Percentiles rank a stretch among this genome's conserved stretches.
phyloP scores from a whole-genome alignment of 2,113 vertebrate genomes.

The Gallinago jamesoni region DNA sequence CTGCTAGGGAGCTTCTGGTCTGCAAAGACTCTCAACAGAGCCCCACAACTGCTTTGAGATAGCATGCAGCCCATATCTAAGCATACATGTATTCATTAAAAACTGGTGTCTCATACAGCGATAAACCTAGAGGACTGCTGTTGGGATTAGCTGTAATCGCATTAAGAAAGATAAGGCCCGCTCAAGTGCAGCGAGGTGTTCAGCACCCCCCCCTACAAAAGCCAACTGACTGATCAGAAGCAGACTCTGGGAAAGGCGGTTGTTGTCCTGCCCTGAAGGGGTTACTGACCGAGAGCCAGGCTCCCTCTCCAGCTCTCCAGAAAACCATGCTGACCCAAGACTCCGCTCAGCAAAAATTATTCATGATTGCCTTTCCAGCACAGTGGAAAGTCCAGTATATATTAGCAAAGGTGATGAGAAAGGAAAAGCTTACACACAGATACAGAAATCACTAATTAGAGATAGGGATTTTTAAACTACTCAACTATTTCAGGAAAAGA shows the following conservation, averaged over 20 bases:
- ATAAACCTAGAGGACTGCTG: not conserved
- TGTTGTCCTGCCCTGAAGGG: not conserved
- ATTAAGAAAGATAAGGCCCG: not conserved
- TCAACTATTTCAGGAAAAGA: not conserved
- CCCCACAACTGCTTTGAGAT: not conserved
- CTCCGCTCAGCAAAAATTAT: not conserved
- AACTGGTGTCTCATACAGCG: not conserved
- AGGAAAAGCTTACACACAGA: not conserved
- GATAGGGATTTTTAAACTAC: not conserved
- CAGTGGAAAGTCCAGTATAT: not conserved
- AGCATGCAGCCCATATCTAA: rapidly evolving
- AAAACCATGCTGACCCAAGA: not conserved
- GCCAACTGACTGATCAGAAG: not conserved
- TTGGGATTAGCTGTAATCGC: not conserved
- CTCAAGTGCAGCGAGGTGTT: not conserved
- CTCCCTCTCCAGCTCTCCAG: not conserved
- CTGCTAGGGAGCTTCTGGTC: not conserved
- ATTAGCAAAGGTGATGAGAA: not conserved
- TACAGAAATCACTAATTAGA: not conserved
- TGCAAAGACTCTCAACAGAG: not conserved
- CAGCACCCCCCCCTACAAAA: not conserved
- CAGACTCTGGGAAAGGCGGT: rapidly evolving
- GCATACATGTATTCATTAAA: rapidly evolving
- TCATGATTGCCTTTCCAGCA: not conserved
- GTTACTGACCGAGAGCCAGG: not conserved